Evolutionary conservation across 1,140 invertebrate species (phyloP).

Genomic region (Bilobella aurantiaca): DNA sequence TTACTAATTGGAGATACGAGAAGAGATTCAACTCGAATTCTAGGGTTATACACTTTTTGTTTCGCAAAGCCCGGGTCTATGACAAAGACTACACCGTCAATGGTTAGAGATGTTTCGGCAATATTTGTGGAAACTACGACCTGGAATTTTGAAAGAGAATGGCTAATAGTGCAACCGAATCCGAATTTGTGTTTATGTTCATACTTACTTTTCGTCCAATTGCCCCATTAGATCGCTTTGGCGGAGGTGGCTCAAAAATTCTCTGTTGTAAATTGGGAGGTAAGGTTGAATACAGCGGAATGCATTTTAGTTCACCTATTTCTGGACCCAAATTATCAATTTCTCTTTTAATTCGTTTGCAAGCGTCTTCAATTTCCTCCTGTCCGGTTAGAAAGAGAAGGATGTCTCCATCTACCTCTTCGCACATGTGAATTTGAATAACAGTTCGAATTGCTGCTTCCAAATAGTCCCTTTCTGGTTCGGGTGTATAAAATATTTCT

Average conservation of each 20-base stretch:
- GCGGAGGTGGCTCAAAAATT: constrained; percentile 92
- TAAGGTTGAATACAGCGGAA: constrained; percentile 95
- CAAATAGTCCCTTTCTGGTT: constrained; percentile 95
- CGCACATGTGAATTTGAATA: constrained; percentile 98
- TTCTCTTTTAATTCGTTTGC: constrained; percentile 93
- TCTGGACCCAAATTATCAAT: constrained; percentile 93
- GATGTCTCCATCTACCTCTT: constrained; percentile 88
- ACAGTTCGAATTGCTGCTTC: constrained; percentile 98
- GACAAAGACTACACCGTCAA: constrained; percentile 99
- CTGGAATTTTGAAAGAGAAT: constrained; percentile 25
- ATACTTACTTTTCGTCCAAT: constrained; percentile 67
- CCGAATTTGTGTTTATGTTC: too few species aligned
- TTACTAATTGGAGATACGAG: constrained; percentile 98
- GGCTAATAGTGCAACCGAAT: too few species aligned
- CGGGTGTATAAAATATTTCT: constrained; percentile 98
- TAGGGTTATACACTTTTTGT: constrained; percentile 96
- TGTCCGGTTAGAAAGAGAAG: constrained; percentile 90
- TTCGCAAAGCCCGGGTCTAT: constrained; percentile 99
- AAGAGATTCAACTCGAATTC: constrained; percentile 93
- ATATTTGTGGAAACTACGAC: constrained; percentile 98
- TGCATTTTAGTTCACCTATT: constrained; percentile 94
- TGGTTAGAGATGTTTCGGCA: constrained; percentile 97
- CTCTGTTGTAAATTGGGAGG: constrained; percentile 94
- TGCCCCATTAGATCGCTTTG: constrained; percentile 82
- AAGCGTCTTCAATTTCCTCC: constrained; percentile 98